phyloP scores from a whole-genome alignment of 2,797 vertebrate species.

The Enteromius radiatus region DNA sequence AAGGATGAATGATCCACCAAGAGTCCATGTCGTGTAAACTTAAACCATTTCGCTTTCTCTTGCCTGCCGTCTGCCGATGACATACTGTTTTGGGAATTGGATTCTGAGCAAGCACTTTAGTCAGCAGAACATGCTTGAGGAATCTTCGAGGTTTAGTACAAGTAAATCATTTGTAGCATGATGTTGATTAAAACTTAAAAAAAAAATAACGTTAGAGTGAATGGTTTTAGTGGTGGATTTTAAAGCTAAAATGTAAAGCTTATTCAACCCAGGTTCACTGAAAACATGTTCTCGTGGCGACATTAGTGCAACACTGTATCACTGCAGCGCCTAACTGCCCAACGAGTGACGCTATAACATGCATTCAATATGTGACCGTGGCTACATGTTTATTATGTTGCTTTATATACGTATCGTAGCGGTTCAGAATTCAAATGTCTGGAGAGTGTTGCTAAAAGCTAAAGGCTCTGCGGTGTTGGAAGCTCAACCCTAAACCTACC shows the following conservation, averaged over 20 bases:
- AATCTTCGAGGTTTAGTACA: not conserved
- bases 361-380: not conserved
- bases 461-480: not conserved
- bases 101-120: slow-evolving; percentile 13
- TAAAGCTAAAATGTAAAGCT: not conserved
- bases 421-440: not conserved
- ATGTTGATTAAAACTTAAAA: not conserved
- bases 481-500: not conserved
- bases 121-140: slow-evolving; percentile 1
- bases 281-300: not conserved
- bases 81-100: slow-evolving; percentile 9
- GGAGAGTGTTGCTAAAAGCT: not conserved
- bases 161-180: not conserved
- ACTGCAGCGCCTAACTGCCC: too few relatives aligned
- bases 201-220: not conserved
- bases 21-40: slow-evolving; percentile 57
- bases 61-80: slow-evolving; percentile 33
- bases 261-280: not conserved
- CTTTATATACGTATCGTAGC: not conserved
- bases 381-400: not conserved
- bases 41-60: slow-evolving; percentile 40
- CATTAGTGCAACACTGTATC: not conserved
- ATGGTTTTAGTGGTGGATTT: not conserved
- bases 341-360: not conserved
- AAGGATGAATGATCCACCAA: slow-evolving; percentile 56